Base-by-base conservation (phyloP, 2,113 vertebrate species). In the Phylloscopus trochiloides region DNA sequence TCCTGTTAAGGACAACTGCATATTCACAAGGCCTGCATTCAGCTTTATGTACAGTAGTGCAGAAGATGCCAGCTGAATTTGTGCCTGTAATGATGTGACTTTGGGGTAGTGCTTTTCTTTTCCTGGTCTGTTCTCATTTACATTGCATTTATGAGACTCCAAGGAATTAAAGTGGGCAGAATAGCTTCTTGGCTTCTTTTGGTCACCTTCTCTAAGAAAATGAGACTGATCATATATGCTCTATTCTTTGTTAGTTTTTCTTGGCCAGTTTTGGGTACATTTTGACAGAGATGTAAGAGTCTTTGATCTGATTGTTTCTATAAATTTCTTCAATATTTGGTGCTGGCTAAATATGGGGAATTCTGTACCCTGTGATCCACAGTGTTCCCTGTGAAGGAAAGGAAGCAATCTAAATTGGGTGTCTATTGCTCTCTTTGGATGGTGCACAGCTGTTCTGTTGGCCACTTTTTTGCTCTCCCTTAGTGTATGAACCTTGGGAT, bases 11-110 rank as follows among this genome's bases (percentile, higher is more conserved):
- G 72, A 55, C 86, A 91, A 83, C 34, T 78, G 78, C 43, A 3
- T 83, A 47, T 48, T 74, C 79, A 92, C 83, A 91, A 86, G 91
- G 92, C 86, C 83, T 77, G 86, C 59, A 74, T 94, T 94, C 79
- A 96, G 68, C 63, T 77, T 78, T 83, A 26, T 86, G 90, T 76
- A 34, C 40, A 75, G 79, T 14, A 7, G 62, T 58, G 62, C 76
- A 81, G 86, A 80, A 79, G 83, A 47, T 81, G 92, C 83, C 92
- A 91, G 91, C 73, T 92, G 86, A 92, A 84, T 66, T 81, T 62
- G 47, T 92, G 91, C 72, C 86, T 93, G 72, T 90, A 45, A 34
- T 80, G 74, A 88, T 94, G 88, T 36, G 72, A 31, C 36, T 88
- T 82, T 0, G 1, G 32, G 86, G 59, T 74, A 67, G 74, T 47